phyloP scores from a whole-genome alignment of 2,113 vertebrate species.

The Corythaeola cristata region DNA sequence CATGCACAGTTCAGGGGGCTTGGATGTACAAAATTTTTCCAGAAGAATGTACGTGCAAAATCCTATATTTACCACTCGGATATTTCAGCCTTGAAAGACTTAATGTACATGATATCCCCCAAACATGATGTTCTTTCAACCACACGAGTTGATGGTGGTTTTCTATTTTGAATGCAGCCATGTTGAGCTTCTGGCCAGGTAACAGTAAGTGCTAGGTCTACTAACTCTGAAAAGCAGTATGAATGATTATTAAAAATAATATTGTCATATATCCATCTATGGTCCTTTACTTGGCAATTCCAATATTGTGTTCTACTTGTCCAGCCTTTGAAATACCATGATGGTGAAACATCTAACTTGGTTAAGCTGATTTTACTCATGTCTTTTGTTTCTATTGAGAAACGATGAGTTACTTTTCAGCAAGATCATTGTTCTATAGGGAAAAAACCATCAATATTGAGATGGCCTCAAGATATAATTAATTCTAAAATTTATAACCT shows the following conservation, averaged over 20 bases:
- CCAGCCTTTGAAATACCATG: background rate
- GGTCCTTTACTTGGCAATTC: background rate
- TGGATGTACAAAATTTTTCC: background rate
- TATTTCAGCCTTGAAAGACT: background rate
- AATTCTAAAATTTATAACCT: background rate
- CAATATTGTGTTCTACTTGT: background rate
- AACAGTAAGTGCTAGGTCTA: background rate
- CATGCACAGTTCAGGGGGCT: background rate
- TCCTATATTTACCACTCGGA: background rate
- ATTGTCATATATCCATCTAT: background rate
- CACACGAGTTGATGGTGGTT: background rate
- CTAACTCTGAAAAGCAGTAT: background rate
- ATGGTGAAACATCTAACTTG: background rate
- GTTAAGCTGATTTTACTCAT: background rate
- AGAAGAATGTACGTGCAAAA: background rate
- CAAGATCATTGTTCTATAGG: background rate
- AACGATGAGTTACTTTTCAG: background rate
- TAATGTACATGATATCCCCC: background rate
- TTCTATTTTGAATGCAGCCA: rapidly evolving
- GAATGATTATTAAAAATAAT: background rate
- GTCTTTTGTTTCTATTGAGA: background rate
- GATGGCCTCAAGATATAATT: background rate
- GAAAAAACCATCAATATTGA: background rate
- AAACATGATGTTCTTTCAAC: background rate
- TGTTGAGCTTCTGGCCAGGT: background rate